These are phyloP conservation scores for Fulmarus glacialis DNA, from an alignment of 2,113 vertebrate species.

Conservation along the genomic window DNA sequence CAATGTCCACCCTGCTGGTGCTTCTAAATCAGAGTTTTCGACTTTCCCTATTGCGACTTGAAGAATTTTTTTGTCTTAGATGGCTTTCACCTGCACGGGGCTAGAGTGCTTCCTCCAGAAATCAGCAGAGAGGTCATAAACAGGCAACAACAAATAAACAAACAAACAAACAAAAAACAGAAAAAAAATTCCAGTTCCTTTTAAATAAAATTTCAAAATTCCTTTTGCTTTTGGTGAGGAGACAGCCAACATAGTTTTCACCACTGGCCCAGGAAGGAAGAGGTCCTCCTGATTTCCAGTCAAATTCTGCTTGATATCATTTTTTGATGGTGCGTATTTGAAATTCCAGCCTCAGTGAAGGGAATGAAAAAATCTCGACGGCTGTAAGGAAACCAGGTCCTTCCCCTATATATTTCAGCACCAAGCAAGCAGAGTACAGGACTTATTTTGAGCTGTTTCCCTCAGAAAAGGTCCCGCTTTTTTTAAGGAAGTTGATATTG, in stretches of 20 bases:
- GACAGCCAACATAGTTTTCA: background rate
- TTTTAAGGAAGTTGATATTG: background rate
- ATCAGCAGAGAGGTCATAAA: background rate
- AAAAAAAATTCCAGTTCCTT: background rate
- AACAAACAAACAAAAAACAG: background rate
- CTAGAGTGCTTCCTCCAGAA: background rate
- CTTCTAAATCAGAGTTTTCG: background rate
- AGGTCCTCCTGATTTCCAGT: background rate
- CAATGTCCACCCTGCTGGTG: background rate
- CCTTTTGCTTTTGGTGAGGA: background rate
- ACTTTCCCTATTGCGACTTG: background rate
- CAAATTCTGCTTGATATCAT: background rate
- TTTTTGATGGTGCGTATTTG: background rate
- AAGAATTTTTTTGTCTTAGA: background rate
- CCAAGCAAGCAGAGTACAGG: background rate
- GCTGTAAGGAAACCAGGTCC: background rate
- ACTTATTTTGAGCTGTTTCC: background rate
- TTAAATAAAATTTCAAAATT: background rate
- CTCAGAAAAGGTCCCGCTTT: background rate
- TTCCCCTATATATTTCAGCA: background rate
- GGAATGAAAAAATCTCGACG: background rate
- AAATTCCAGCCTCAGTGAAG: background rate
- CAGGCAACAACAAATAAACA: background rate
- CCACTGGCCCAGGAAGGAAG: background rate
- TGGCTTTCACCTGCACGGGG: background rate